These are phyloP conservation scores for Mobula hypostoma DNA, from an alignment of 2,113 vertebrate genomes.

Conservation along the genomic window DNA sequence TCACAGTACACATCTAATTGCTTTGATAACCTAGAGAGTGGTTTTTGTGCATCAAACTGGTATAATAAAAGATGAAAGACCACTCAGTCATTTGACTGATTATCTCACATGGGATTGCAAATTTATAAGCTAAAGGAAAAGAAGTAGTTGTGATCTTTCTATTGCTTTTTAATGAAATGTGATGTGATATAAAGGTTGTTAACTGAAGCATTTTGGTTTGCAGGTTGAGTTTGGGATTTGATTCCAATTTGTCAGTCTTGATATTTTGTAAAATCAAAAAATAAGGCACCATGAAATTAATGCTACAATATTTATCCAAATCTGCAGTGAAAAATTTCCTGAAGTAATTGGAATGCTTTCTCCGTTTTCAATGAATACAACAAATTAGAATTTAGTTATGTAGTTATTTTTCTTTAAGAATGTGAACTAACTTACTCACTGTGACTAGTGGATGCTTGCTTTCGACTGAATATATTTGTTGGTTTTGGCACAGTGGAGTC, in stretches of 20 bases:
- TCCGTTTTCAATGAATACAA: background rate
- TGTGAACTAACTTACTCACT: background rate
- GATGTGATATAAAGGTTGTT: background rate
- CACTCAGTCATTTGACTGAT: background rate
- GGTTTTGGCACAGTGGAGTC: background rate
- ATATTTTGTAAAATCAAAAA: slow-evolving; percentile 15
- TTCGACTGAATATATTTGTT: background rate
- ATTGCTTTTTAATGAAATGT: background rate
- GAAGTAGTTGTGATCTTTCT: background rate
- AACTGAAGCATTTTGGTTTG: background rate
- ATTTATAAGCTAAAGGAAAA: background rate
- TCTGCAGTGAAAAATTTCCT: background rate
- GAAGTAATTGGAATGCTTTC: background rate
- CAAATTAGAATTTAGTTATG: background rate
- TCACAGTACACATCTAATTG: background rate
- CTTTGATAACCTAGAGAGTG: background rate
- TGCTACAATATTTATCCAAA: background rate
- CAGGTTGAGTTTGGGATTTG: background rate
- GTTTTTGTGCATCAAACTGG: background rate
- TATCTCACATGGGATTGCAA: background rate
- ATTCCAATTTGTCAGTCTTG: background rate
- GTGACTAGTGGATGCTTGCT: background rate
- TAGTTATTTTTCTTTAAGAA: background rate
- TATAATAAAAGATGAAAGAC: background rate
- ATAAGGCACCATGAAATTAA: background rate